phyloP scores from a whole-genome alignment of 2,888 invertebrate species.

The Cephalotes varians region DNA sequence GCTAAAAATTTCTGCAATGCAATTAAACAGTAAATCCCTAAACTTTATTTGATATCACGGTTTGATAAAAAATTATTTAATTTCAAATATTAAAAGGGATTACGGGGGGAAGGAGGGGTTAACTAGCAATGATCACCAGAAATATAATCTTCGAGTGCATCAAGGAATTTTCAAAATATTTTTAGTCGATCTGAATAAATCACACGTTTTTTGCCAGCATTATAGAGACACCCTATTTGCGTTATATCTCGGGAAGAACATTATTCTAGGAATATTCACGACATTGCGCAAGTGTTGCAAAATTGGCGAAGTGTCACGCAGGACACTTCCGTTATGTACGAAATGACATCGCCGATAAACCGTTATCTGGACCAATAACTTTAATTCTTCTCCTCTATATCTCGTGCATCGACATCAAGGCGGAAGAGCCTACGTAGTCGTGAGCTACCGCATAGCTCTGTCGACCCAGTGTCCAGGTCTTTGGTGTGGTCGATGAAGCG shows the following conservation, averaged over 20 bases:
- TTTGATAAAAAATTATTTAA: not conserved
- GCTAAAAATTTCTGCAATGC: not conserved
- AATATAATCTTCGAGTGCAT: not conserved
- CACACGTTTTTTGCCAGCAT: not conserved
- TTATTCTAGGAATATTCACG: not conserved
- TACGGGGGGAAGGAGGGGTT: no score
- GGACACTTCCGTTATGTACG: not conserved
- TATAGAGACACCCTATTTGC: not conserved
- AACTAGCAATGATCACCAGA: no score
- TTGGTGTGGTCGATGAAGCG: conserved; percentile 64
- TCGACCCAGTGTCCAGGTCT: conserved; percentile 58
- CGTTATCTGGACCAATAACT: conserved; percentile 15
- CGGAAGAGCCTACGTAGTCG: conserved; percentile 34
- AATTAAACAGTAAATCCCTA: not conserved
- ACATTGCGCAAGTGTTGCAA: not conserved
- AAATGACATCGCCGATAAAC: conserved; percentile 23
- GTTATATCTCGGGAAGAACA: not conserved
- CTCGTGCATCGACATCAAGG: not conserved
- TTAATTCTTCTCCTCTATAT: conserved; percentile 3
- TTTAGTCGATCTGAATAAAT: not conserved
- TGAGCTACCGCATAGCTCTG: conserved; percentile 49
- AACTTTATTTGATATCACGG: not conserved
- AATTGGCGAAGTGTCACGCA: not conserved
- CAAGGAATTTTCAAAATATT: not conserved
- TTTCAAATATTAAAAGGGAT: not conserved